Conservation (phyloP, 2,113 vertebrate species). For the Ranitomeya variabilis region DNA sequence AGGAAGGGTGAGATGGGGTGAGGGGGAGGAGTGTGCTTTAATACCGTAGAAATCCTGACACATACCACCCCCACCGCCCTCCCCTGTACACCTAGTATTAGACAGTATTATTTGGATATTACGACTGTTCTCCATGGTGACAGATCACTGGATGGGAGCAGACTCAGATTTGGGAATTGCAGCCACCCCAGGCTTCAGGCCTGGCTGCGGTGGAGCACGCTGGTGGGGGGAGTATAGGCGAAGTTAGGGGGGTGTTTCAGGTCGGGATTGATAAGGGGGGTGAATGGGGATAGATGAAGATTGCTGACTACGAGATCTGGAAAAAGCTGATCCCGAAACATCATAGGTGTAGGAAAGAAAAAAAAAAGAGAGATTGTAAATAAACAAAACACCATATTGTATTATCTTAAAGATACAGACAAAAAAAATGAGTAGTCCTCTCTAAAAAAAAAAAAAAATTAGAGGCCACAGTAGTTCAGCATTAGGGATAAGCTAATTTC, state of each 20-base stretch:
- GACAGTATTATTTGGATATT: slow-evolving; percentile 40
- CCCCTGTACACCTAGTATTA: slow-evolving; percentile 29
- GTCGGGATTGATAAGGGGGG: neutral
- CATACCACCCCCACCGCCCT: neutral
- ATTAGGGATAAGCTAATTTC: neutral
- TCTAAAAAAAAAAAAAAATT: neutral
- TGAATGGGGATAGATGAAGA: neutral
- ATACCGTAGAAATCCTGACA: slow-evolving; percentile 43
- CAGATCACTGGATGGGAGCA: slow-evolving; percentile 34
- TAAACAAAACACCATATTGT: neutral
- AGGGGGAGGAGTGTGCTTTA: slow-evolving; percentile 32
- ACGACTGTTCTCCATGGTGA: slow-evolving; percentile 43
- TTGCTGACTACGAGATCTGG: neutral
- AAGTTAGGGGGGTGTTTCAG: neutral
- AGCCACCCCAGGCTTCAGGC: slow-evolving; percentile 31
- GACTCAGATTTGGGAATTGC: slow-evolving; percentile 31
- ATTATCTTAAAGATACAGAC: neutral
- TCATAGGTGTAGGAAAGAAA: slow-evolving; percentile 34
- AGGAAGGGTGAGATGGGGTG: slow-evolving; percentile 30
- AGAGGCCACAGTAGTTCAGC: neutral
- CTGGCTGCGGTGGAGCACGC: neutral
- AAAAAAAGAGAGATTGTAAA: neutral
- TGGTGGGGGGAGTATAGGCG: neutral
- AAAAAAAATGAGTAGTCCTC: neutral
- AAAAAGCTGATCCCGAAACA: neutral